Percentiles rank a stretch among this genome's conserved stretches.
Conservation (phyloP, 2,113 vertebrate genomes). For the Notarius quadriscutis region DNA sequence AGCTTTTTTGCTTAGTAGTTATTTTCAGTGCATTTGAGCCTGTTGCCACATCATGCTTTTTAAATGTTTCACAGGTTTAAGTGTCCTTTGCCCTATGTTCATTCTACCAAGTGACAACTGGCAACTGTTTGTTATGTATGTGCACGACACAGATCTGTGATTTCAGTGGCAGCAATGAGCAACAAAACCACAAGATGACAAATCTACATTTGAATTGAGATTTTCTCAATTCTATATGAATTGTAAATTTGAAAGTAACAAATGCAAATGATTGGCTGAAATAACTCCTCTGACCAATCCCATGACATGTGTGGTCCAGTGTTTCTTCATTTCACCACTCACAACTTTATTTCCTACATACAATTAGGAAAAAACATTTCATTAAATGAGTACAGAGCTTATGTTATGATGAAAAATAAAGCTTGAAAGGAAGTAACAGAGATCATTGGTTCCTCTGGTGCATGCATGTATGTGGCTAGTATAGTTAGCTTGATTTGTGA, state of each 20-base stretch:
- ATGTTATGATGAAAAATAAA: not conserved
- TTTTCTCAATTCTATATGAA: not conserved
- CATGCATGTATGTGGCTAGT: not conserved
- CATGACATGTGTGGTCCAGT: not conserved
- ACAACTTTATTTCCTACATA: not conserved
- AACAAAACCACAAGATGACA: not conserved
- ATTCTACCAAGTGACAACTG: not conserved
- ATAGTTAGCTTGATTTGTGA: not conserved
- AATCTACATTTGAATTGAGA: not conserved
- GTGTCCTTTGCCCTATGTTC: conserved; percentile 14
- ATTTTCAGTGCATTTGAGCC: conserved; percentile 1
- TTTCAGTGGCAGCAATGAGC: not conserved
- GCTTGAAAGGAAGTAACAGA: not conserved
- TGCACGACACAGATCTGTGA: not conserved
- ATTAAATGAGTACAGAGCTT: not conserved
- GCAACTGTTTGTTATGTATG: not conserved
- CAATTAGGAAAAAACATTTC: not conserved
- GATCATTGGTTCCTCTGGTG: not conserved
- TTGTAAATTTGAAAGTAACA: not conserved
- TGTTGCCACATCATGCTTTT: conserved; percentile 10
- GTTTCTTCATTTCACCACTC: not conserved
- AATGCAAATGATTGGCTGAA: not conserved
- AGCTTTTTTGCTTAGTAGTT: not conserved
- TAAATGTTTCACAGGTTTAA: conserved; percentile 22
- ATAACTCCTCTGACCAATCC: not conserved